phyloP scores from a whole-genome alignment of 2,797 vertebrate genomes.

The Pelodytes ibericus region DNA sequence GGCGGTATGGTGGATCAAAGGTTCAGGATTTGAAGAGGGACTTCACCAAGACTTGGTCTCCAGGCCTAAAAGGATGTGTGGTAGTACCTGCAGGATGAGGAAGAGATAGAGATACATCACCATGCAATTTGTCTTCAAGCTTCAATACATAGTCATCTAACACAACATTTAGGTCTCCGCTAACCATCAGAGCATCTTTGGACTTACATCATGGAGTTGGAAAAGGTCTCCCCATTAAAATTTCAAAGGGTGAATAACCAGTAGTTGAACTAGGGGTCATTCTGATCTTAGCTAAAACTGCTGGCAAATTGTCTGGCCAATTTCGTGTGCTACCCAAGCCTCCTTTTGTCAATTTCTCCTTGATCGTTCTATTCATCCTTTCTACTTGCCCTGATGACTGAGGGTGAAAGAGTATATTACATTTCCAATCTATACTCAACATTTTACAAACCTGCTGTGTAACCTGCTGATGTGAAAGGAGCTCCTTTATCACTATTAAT shows the following conservation, averaged over 20 bases:
- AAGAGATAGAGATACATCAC: too few species aligned
- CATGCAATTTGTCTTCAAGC: too few species aligned
- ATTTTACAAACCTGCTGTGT: too few species aligned
- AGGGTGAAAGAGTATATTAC: not conserved
- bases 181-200: too few species aligned
- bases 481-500: not conserved
- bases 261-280: not conserved
- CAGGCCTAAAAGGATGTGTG: too few species aligned
- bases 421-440: not conserved
- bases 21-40: too few species aligned
- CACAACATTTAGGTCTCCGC: too few species aligned
- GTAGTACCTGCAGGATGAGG: too few species aligned
- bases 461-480: not conserved
- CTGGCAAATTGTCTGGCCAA: not conserved
- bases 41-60: too few species aligned
- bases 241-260: not conserved
- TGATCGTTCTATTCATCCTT: not conserved
- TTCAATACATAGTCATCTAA: too few species aligned
- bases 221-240: slow-evolving; percentile 1
- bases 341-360: not conserved
- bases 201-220: not conserved
- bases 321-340: not conserved
- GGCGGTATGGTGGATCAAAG: not conserved
- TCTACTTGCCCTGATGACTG: not conserved
- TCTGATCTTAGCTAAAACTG: not conserved